Evolutionary conservation across 2,113 vertebrate genomes (phyloP).

Genomic region (Halichoerus grypus): DNA sequence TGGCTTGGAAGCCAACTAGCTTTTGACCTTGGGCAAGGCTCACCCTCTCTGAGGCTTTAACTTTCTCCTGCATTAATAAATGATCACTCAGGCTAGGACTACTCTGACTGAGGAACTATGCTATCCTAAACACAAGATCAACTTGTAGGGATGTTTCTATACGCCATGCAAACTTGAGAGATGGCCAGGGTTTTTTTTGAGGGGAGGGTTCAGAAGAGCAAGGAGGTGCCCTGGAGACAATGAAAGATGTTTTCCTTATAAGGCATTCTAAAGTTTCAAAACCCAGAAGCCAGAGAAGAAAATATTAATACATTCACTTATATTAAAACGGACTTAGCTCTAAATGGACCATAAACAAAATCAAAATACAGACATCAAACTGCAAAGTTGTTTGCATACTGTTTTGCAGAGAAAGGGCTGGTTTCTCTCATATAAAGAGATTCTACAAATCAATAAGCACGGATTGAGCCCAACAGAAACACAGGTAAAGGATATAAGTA

Average conservation of each 20-base stretch:
- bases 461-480: not conserved
- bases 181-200: not conserved
- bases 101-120: not conserved
- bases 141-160: not conserved
- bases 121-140: not conserved
- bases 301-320: not conserved
- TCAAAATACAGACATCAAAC: not conserved
- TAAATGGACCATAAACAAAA: not conserved
- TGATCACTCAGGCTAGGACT: not conserved
- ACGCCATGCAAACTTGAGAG: not conserved
- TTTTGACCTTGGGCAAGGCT: constrained; percentile 30
- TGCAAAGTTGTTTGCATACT: not conserved
- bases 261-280: not conserved
- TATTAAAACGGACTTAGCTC: constrained; percentile 34
- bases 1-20: not conserved
- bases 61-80: not conserved
- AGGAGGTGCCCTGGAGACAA: not conserved
- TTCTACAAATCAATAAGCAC: not conserved
- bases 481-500: not conserved
- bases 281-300: constrained; percentile 14
- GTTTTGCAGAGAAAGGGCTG: not conserved
- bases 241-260: not conserved
- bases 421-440: constrained; percentile 9
- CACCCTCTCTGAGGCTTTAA: not conserved
- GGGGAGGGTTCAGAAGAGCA: not conserved